A percentile compares a stretch with the other conserved stretches of the same genome.
Evolutionary conservation across 2,888 invertebrate species (phyloP).

Genomic region (Rapana venosa): DNA sequence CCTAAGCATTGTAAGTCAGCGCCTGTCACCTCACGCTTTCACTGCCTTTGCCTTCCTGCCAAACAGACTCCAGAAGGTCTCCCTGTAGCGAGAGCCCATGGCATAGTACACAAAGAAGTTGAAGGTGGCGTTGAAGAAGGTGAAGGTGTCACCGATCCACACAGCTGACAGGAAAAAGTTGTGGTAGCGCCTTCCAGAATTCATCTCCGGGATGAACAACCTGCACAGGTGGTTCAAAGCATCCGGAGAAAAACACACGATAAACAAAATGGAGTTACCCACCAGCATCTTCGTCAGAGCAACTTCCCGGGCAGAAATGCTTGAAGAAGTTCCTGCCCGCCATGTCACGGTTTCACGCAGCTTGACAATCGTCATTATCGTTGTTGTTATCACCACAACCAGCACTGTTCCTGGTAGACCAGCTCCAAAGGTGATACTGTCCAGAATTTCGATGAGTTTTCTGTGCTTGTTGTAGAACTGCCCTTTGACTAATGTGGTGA

Average conservation of each 20-base stretch:
- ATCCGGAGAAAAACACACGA: not conserved
- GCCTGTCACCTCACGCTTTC: not conserved
- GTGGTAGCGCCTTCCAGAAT: not conserved
- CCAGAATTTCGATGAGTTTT: not conserved
- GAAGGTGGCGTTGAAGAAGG: conserved; percentile 7
- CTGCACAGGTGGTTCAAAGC: not conserved
- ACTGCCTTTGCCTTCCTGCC: not conserved
- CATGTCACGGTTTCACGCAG: not conserved
- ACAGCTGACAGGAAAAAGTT: not conserved
- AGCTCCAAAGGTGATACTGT: not conserved
- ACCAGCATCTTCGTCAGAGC: conserved; percentile 20
- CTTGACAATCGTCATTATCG: not conserved
- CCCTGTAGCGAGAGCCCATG: conserved; percentile 11
- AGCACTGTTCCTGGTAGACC: not conserved
- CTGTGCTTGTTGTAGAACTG: not conserved
- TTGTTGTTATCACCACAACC: not conserved
- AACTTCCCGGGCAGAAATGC: not conserved
- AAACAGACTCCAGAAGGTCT: not conserved
- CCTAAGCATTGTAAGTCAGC: too few species aligned
- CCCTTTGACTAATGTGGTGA: not conserved
- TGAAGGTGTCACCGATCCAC: not conserved
- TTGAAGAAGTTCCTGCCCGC: not conserved
- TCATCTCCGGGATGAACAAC: not conserved
- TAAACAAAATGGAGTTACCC: not conserved
- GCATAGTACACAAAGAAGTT: conserved; percentile 19